phyloP scores from a whole-genome alignment of 2,113 vertebrate species.

The Hipposideros armiger region DNA sequence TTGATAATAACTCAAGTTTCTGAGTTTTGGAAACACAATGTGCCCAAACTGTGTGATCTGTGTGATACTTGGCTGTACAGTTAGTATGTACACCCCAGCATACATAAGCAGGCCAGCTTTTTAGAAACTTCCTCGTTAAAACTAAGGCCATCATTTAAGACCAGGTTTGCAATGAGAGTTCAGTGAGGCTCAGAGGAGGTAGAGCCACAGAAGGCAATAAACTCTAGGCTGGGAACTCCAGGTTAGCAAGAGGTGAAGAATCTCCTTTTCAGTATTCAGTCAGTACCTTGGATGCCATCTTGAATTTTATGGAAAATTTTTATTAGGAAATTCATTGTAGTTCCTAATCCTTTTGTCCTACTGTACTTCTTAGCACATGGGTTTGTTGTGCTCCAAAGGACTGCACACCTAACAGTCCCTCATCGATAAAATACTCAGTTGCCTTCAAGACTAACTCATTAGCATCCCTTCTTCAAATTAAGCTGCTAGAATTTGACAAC shows the following conservation, averaged over 20 bases:
- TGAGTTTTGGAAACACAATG: neutral
- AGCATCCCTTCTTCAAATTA: neutral
- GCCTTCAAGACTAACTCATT: neutral
- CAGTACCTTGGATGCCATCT: neutral
- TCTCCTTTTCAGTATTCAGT: neutral
- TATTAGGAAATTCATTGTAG: conserved; percentile 18
- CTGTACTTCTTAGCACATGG: neutral
- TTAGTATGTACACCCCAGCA: neutral
- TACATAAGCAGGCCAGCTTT: neutral
- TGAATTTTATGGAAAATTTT: conserved; percentile 11
- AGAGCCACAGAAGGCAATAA: neutral
- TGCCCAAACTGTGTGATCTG: neutral
- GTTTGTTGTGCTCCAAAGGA: neutral
- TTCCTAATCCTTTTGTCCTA: neutral
- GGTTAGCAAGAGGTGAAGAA: neutral
- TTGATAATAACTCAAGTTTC: neutral
- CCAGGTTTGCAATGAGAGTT: neutral
- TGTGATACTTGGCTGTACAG: too few relatives aligned
- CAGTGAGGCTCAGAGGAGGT: neutral
- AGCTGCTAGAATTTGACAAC: conserved; percentile 3
- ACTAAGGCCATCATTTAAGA: neutral
- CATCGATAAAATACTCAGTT: neutral
- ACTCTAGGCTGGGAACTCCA: neutral
- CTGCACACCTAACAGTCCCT: neutral
- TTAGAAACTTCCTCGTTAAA: neutral